Percentiles rank a stretch among this genome's conserved stretches.
Evolutionary conservation across 35 echinoderm and acorn worm genomes (phyloP).

Genomic region (Ophioderma brevispina): DNA sequence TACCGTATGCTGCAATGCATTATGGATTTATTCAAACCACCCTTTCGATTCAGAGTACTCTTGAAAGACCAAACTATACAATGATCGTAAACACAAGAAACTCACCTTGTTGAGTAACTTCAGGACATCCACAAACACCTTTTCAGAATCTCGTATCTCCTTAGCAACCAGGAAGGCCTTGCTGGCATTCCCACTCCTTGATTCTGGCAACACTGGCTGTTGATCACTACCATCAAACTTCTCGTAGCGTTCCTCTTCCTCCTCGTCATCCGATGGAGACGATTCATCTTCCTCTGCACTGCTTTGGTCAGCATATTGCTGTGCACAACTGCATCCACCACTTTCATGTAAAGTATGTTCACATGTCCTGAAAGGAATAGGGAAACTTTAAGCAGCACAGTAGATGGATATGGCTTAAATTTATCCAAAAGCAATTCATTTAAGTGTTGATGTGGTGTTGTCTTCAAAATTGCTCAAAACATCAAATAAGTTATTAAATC

Average conservation of each 20-base stretch:
- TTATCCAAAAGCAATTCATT: no score
- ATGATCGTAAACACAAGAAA: no score
- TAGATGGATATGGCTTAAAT: no score
- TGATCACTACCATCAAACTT: slow-evolving; percentile 8
- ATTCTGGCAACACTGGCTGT: neutral
- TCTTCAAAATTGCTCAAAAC: no score
- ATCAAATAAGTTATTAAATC: no score
- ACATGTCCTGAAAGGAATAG: no score
- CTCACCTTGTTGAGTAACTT: slow-evolving; percentile 82
- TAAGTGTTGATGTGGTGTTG: no score
- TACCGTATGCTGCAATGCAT: no score
- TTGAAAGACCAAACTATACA: no score
- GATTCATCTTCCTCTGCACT: slow-evolving; percentile 18
- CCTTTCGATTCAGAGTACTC: no score
- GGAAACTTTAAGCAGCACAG: no score
- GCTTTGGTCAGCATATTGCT: slow-evolving; percentile 29
- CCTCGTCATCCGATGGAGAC: slow-evolving; percentile 34
- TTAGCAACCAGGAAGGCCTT: slow-evolving; percentile 86
- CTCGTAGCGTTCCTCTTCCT: slow-evolving; percentile 21
- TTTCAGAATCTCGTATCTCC: slow-evolving; percentile 85
- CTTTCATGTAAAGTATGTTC: slow-evolving; percentile 29
- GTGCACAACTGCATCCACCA: slow-evolving; percentile 33
- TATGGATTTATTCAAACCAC: no score
- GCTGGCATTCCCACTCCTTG: slow-evolving; percentile 24
- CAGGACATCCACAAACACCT: slow-evolving; percentile 90